Base-by-base conservation (phyloP, 1,140 invertebrate species). In the Colletes gigas region DNA sequence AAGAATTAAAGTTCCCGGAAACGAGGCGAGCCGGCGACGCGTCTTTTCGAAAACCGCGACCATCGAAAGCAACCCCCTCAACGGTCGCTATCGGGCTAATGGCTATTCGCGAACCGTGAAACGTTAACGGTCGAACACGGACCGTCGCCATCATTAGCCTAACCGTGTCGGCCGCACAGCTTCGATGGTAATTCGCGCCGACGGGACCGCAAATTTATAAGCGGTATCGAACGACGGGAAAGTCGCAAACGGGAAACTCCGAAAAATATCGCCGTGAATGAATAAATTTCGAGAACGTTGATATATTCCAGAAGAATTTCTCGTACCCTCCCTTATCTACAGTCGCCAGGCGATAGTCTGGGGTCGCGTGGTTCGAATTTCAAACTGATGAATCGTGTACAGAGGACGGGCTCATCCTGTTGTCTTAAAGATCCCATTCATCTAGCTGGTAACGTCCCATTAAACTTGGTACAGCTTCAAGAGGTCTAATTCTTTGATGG, bases 1-100 rank as follows among this genome's bases (percentile, higher is more conserved):
- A 79, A 73, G 84, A 84, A 73, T 85, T 71, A 81, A 81, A 84
- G 73, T 85, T 75, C 44, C 30, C 0, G 17, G 14, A 55, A 79
- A 73, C 60, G 60, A 73, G 55, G 52, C 30, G 77, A n/a, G 6
- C 19, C 3, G 57, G 57, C 19, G 57, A 59, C 57, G 19, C 57
- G 57, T 21, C 57, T 59, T 19, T 59, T 59, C n/a, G n/a, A 21
- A 59, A 59, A 59, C 19, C 57, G 57, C 19, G n/a, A 6, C 57
- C 4, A 1, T 7, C 17, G 5, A 17, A 57, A 17, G 17, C 44
- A 47, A n/a, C 9, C 19, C 71, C 14, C 41, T 52, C 54, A 63
- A 63, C 59, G 47, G 19, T 73, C 39, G 44, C 44, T 9, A 47
- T 47, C 6, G 44, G 6, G 44, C 44, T 47, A 50, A 55, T 21